These are phyloP conservation scores for Camelus bactrianus DNA, from an alignment of 2,113 vertebrate genomes.

Conservation along the genomic window DNA sequence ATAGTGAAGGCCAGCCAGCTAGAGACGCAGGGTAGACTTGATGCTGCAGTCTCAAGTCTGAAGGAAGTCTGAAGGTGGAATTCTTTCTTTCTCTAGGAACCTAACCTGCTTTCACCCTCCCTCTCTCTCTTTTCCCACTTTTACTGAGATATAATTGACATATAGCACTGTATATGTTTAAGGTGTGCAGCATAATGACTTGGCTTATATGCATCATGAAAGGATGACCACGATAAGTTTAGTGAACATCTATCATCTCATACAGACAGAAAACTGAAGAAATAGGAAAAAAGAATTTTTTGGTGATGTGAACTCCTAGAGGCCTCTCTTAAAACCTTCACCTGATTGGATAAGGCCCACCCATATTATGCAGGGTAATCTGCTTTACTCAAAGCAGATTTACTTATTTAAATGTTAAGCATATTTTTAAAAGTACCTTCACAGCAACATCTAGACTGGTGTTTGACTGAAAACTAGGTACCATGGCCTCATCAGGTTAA, in stretches of 20 bases:
- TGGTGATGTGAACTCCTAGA: neutral
- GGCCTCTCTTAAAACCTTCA: neutral
- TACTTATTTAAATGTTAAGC: neutral
- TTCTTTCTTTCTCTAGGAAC: neutral
- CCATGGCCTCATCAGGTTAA: neutral
- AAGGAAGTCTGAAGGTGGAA: neutral
- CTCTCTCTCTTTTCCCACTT: neutral
- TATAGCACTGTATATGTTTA: neutral
- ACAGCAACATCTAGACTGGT: neutral
- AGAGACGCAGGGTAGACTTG: neutral
- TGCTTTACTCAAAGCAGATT: neutral
- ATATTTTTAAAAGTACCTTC: neutral
- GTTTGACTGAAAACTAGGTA: neutral
- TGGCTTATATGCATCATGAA: neutral
- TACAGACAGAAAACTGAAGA: neutral
- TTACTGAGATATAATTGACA: neutral
- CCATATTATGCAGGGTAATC: neutral
- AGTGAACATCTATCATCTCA: neutral
- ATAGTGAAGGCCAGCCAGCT: neutral
- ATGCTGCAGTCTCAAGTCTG: neutral
- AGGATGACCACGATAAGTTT: neutral
- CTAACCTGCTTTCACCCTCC: neutral
- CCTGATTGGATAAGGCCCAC: neutral
- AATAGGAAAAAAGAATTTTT: neutral
- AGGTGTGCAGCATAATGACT: neutral